Evolutionary conservation across 1,140 invertebrate species (phyloP).

Genomic region (Drosophila lini): DNA sequence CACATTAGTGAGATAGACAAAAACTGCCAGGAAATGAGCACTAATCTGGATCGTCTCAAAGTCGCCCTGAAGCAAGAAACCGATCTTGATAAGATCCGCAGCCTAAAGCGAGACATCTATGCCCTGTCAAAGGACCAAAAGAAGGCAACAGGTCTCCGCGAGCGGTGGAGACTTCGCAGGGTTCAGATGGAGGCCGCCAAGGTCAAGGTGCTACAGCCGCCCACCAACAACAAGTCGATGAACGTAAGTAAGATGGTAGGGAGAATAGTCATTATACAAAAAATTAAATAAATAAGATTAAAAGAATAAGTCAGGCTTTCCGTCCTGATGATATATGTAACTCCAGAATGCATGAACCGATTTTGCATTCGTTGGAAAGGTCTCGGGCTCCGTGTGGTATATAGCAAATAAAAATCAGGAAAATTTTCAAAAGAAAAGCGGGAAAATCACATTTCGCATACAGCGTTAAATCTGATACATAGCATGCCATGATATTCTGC

Average conservation of each 20-base stretch:
- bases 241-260: neutral
- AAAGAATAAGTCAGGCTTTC: no score
- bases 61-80: neutral
- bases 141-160: neutral
- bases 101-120: neutral
- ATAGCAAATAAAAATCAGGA: no score
- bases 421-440: no score
- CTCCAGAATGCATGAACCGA: no score
- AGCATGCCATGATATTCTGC: no score
- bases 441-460: no score
- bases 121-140: neutral
- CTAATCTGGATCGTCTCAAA: neutral
- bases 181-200: neutral
- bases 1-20: neutral
- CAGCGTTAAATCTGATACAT: no score
- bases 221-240: neutral
- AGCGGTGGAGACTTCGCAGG: neutral
- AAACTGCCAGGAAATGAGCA: neutral
- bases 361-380: no score
- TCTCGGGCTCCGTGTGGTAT: no score
- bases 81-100: neutral
- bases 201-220: neutral
- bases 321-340: no score
- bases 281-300: no score
- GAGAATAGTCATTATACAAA: no score